Evolutionary conservation across 1,140 invertebrate genomes (phyloP).

Genomic region (Steinernema feltiae): DNA sequence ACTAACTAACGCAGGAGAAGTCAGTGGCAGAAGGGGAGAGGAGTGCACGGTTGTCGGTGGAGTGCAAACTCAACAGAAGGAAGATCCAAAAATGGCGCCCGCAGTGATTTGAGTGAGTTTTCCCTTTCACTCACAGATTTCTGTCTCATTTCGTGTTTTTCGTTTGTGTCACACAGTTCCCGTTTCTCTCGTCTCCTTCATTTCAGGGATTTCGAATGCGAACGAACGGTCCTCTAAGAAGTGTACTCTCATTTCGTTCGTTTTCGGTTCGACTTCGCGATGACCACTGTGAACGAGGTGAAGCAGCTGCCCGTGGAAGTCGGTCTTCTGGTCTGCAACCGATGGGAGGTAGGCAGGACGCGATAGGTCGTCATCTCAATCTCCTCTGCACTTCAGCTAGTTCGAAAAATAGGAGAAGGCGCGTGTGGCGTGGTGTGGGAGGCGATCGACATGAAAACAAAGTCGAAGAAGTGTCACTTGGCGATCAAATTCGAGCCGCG

Average conservation of each 20-base stretch:
- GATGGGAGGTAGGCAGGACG: background rate
- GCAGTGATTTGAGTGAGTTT: no score
- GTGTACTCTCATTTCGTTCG: background rate
- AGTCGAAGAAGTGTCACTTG: background rate
- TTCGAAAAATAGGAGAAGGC: background rate
- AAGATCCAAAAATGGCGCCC: no score
- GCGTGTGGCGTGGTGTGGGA: background rate
- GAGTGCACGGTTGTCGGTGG: no score
- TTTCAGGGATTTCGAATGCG: no score
- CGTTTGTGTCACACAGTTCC: no score
- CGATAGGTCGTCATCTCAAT: background rate
- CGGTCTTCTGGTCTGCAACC: background rate
- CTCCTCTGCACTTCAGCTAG: background rate
- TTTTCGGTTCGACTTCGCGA: background rate
- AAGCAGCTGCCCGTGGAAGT: background rate
- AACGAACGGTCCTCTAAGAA: no score
- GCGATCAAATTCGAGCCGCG: background rate
- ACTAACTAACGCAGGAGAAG: no score
- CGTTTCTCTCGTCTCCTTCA: no score
- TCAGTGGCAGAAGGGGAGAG: no score
- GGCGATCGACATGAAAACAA: background rate
- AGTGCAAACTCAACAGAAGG: no score
- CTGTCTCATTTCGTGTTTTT: no score
- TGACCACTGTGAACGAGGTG: background rate
- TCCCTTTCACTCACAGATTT: no score